Base-by-base conservation (phyloP, 2,113 vertebrate species). In the Hemiprocne comata region DNA sequence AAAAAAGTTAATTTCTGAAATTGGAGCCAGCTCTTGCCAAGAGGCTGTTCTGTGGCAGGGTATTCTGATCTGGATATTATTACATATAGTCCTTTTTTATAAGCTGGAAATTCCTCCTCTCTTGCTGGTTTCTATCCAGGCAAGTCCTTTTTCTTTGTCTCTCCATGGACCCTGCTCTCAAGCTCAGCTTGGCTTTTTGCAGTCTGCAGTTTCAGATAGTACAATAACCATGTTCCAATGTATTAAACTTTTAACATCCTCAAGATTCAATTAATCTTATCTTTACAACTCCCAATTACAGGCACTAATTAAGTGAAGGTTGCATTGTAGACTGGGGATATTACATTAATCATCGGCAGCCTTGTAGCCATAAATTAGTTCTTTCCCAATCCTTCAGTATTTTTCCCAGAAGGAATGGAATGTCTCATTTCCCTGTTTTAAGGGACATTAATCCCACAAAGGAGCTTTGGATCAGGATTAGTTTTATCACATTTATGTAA, bases 191-290 rank as follows among this genome's bases (percentile, higher is more conserved):
- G 25, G 74, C 42, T 38, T 95, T 91, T 83, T 58, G 90, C 93
- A 57, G 93, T 40, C 97, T 98, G 98, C 76, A 67, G 89, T 88
- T 94, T 60, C 91, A 10, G 98, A 98, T 98, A 98, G 97, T 95
- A 71, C 94, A 92, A 67, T 81, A 96, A 89, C 97, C 91, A 7
- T 78, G 70, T 96, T 97, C 87, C 95, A 80, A 94, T 17, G 71
- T 94, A 95, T 98, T 98, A 97, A 97, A 98, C 97, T 98, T 97
- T 96, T 95, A 98, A 97, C 98, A 97, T 97, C 95, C 96, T 93
- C 95, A 82, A 97, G 96, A 98, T 98, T 98, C 98, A 98, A 98
- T 98, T 98, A 98, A 98, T 98, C 98, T 98, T 98, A 98, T 98
- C 98, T 98, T 98, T 98, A 98, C 96, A 98, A 97, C 97, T 98